Percentiles rank a stretch among this genome's conserved stretches.
phyloP scores from a whole-genome alignment of 92 coral and sea anemone genomes.

The Zoanthus sansibaricus region DNA sequence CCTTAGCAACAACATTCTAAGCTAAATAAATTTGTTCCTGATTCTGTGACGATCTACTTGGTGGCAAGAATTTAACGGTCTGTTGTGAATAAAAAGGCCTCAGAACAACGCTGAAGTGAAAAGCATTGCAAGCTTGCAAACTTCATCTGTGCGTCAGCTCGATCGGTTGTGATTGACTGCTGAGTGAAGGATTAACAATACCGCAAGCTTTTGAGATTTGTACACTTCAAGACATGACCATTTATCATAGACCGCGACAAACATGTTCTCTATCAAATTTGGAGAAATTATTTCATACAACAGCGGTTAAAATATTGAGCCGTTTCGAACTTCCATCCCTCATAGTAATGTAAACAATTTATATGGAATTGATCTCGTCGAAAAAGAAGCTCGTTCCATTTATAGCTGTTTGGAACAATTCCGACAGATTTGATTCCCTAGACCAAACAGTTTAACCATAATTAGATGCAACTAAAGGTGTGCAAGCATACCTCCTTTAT shows the following conservation, averaged over 20 bases:
- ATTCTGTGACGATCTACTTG: slow-evolving; percentile 20
- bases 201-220: slow-evolving; percentile 45
- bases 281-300: neutral
- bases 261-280: neutral
- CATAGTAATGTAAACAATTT: slow-evolving; percentile 69
- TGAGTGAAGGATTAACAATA: slow-evolving; percentile 45
- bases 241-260: slow-evolving; percentile 11
- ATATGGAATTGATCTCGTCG: slow-evolving; percentile 15
- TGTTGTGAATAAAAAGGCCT: slow-evolving; percentile 16
- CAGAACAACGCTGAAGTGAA: slow-evolving; percentile 35
- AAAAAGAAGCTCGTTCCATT: slow-evolving; percentile 9
- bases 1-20: slow-evolving; percentile 55
- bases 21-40: too few species aligned
- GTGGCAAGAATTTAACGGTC: neutral
- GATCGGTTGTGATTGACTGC: slow-evolving; percentile 42
- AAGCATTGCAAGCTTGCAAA: neutral
- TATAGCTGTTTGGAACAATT: slow-evolving; percentile 10
- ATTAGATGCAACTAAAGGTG: neutral
- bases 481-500: slow-evolving; percentile 73
- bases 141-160: slow-evolving; percentile 7
- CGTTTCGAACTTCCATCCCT: slow-evolving; percentile 35
- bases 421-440: slow-evolving; percentile 7
- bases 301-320: neutral
- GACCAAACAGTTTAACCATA: slow-evolving; percentile 1
- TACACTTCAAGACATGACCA: slow-evolving; percentile 35